Conservation (phyloP, 2,888 invertebrate species). For the Ichneumoninae sp. region DNA sequence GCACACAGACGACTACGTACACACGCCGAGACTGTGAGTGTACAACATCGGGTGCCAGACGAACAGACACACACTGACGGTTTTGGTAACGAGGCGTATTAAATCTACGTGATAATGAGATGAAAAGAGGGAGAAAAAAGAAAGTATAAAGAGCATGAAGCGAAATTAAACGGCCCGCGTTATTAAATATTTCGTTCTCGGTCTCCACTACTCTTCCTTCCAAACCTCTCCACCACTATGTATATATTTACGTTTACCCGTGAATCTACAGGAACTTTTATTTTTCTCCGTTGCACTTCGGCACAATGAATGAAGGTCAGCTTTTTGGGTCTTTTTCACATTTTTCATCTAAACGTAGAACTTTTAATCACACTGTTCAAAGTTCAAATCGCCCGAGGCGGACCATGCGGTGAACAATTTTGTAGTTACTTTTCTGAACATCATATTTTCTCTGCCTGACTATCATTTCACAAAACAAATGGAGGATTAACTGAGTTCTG, state of each 20-base stretch:
- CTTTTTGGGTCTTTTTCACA: slow-evolving; percentile 17
- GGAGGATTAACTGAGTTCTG: too few relatives aligned
- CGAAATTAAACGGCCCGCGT: slow-evolving; percentile 55
- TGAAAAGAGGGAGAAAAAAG: slow-evolving; percentile 25
- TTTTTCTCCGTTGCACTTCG: slow-evolving; percentile 42
- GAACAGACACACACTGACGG: slow-evolving; percentile 11
- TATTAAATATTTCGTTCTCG: slow-evolving; percentile 61
- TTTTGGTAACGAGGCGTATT: slow-evolving; percentile 58
- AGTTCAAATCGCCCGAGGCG: too few relatives aligned
- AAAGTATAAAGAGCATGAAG: slow-evolving; percentile 34
- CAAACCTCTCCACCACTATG: slow-evolving; percentile 22
- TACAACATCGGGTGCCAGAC: slow-evolving; percentile 21
- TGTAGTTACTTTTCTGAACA: not conserved
- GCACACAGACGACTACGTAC: not conserved
- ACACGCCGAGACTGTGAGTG: not conserved
- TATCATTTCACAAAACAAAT: too few relatives aligned
- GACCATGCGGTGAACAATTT: not conserved
- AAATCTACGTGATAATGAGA: slow-evolving; percentile 61
- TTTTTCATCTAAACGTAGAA: slow-evolving; percentile 4
- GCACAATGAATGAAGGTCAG: slow-evolving; percentile 46
- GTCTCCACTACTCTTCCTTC: slow-evolving; percentile 4
- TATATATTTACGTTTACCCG: slow-evolving; percentile 56
- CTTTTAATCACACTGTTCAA: slow-evolving; percentile 43
- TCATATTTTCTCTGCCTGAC: too few relatives aligned
- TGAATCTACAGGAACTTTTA: slow-evolving; percentile 55